Base-by-base conservation (phyloP, 2,888 invertebrate species). In the Mayetiola destructor region DNA sequence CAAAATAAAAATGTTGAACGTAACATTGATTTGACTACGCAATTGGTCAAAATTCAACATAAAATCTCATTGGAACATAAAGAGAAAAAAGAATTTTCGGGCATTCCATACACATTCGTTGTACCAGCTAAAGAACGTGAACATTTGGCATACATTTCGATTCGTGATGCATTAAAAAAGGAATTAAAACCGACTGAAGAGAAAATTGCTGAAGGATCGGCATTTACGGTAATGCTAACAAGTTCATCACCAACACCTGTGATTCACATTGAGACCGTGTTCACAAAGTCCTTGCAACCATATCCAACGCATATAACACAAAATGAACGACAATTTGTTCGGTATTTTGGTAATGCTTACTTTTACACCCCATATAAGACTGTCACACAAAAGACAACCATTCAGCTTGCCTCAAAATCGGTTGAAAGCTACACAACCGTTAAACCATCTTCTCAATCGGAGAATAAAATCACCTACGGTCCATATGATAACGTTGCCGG, bases 251-350 rank as follows among this genome's bases (percentile, higher is more conserved):
- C 64, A n/a, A 66, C 61, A n/a, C 68, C 69, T 59, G 65, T 65
- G 1, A 37, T 72, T 9, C 61, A 65, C 30, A 73, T 90, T 0
- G 90, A 93, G 66, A 76, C 81, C 9, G 80, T 89, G 0, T 81
- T 83, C 55, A 84, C 85, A 0, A 86, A 90, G 67, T 77, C 81
- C 16, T 74, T 96, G 29, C 69, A 74, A 30, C 91, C 97, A 0
- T 88, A 87, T 72, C 99, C 99, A 1, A 82, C 81, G 10, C 80
- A 85, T 63, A 94, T 99, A 60, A 78, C 82, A 0, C 99, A 99
- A 70, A 84, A 88, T 60, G 97, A 99, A 66, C 89, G 90, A 65
- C 99, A 99, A 67, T 76, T 93, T 61, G 90, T 99, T 0, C 80
- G 86, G 62, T 96, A 86, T 68, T 79, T 76, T 62, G 94, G 93